Percentiles rank a stretch among this genome's conserved stretches.
phyloP scores from a whole-genome alignment of 2,113 vertebrate genomes.

The Melanerpes formicivorus region DNA sequence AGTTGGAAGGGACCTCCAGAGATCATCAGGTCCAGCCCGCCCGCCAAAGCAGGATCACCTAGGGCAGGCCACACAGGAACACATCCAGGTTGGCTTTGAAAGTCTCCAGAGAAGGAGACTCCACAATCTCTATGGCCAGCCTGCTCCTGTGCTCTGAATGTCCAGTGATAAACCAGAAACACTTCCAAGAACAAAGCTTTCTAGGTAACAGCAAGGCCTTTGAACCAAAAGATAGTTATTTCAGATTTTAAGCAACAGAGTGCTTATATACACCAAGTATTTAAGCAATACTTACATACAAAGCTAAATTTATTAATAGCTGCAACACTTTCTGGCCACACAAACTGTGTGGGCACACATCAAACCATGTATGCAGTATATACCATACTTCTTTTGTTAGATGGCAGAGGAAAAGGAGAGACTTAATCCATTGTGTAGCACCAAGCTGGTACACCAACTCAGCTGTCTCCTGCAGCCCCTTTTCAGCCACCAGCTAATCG shows the following conservation, averaged over 20 bases:
- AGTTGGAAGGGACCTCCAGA: no score
- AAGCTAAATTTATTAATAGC: background rate
- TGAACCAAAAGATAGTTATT: background rate
- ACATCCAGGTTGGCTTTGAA: no score
- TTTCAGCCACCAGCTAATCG: background rate
- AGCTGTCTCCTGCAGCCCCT: background rate
- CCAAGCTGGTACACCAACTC: background rate
- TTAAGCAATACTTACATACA: background rate
- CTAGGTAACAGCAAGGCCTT: background rate
- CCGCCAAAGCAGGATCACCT: no score
- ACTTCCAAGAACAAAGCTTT: background rate
- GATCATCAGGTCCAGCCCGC: no score
- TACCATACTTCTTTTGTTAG: background rate
- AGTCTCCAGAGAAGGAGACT: no score
- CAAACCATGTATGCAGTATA: background rate
- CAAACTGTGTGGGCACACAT: background rate
- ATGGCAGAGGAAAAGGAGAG: background rate
- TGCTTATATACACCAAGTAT: background rate
- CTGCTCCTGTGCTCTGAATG: background rate
- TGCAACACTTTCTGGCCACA: background rate
- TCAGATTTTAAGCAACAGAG: background rate
- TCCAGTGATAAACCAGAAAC: background rate
- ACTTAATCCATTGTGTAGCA: background rate
- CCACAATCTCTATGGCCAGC: no score
- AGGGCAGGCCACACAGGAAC: no score